These are phyloP conservation scores for Adoxophyes honmai DNA, from an alignment of 1,140 invertebrate species.

Conservation along the genomic window DNA sequence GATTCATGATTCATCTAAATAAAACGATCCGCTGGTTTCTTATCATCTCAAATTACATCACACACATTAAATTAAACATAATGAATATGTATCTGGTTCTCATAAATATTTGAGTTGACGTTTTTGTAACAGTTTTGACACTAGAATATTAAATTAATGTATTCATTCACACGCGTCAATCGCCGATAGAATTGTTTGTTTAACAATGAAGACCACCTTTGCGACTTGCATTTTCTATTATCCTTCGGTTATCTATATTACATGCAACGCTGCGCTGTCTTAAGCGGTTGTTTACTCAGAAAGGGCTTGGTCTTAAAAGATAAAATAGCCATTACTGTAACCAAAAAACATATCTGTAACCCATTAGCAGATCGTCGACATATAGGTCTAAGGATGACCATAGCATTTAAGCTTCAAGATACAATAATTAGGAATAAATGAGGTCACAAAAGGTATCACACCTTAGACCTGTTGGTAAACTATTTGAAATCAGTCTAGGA, in stretches of 20 bases:
- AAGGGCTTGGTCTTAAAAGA: neutral
- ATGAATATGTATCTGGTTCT: neutral
- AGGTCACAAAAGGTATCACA: no score
- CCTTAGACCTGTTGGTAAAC: no score
- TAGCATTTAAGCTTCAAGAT: no score
- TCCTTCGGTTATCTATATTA: neutral
- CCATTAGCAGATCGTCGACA: no score
- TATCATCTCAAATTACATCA: conserved; percentile 2
- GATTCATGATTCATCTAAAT: neutral
- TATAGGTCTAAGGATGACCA: no score
- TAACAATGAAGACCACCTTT: neutral
- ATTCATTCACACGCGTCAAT: conserved; percentile 3
- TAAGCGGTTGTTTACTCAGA: neutral
- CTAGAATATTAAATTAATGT: neutral
- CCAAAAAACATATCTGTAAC: no score
- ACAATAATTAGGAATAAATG: no score
- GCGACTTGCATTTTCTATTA: neutral
- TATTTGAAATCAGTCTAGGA: no score
- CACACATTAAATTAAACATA: neutral
- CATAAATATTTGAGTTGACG: neutral
- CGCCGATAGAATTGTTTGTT: neutral
- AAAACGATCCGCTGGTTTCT: neutral
- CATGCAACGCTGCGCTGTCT: neutral
- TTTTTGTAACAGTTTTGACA: conserved; percentile 2
- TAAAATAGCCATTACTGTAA: conserved; percentile 1